Evolutionary conservation across 2,888 invertebrate species (phyloP), one percentile per base, ranked within the genome.

Genomic region (Nemotelus pantherinus): DNA sequence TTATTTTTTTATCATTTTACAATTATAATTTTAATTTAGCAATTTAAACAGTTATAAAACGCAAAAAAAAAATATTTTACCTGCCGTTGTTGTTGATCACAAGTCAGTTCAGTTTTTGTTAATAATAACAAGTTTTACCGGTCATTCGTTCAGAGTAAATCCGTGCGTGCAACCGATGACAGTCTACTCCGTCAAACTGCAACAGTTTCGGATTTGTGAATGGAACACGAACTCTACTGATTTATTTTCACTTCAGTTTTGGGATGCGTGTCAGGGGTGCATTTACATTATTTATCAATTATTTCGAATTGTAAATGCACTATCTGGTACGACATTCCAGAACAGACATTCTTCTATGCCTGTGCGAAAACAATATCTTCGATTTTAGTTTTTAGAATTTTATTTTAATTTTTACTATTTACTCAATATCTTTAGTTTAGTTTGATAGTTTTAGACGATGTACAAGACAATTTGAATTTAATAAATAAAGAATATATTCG

Each of bases 291-390:
- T 88, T 88, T 83, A 83, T 9, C 84, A 77, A 58, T 67, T 53
- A 84, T 86, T 85, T 85, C 86, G 88, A 89, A 90, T 92, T 97
- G 97, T 97, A 97, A 97, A 97, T 97, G 97, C 97, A 97, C 97
- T 96, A 96, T 97, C 96, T 97, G 96, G 97, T 97, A 97, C 97
- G 96, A 95, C 95, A 95, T 93, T 92, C 94, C 93, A 91, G 90
- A 88, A 89, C 89, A 90, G 89, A 87, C 88, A 87, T 84, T 88
- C 89, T 85, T 82, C 84, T 81, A 82, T 81, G 50, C 60, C 58
- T 41, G 7, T 55, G 25, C 58, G 5, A 25, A 5, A 25, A 10
- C 80, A 77, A 70, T 78, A 78, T 76, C 79, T 78, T 70, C 72
- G 77, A 50, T 25, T 25, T 25, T 25, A 25, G 25, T 25, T 76